Evolutionary conservation across 2,113 vertebrate species (phyloP), one percentile per base, ranked within the genome.

Genomic region (Melierax canorus): DNA sequence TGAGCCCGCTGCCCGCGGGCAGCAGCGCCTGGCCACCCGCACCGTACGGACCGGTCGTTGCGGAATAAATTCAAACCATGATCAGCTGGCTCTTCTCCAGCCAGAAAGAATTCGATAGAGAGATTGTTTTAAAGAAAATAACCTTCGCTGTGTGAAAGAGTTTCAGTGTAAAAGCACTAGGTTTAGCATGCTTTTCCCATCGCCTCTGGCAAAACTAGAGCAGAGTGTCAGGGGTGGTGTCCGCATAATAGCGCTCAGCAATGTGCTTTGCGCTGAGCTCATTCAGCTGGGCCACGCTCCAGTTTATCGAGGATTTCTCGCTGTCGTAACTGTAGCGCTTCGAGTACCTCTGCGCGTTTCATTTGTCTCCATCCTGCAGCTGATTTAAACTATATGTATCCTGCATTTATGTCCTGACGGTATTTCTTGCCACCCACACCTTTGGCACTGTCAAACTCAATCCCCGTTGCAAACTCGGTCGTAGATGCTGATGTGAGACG

Each of bases 11-110:
- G 36, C 27, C 21, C 9, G 4, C 2, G 14, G 4, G 22, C 19
- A 13, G 3, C 60, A 43, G 23, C 8, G 6, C 66, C n/a, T 0
- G 7, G 29, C 18, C 81, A 11, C 11, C 0, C 15, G 46, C 68
- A 12, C 53, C 20, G 6, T 4, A 9, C 0, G 1, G 21, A 4
- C 59, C 18, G 15, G 0, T 48, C 48, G 3, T 2, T 9, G 43
- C 0, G 0, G 15, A 34, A 29, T 14, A 8, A 24, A 18, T 7
- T 46, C 53, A 38, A 30, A 20, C 50, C 0, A 0, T 2, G 29
- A 10, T 6, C 69, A 34, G 66, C 36, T 56, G 73, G 71, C 53
- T 29, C 30, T 24, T 8, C 53, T 63, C 21, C 56, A 56, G 15
- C 12, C 62, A 50, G 17, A 62, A 71, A 2, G 7, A 50, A 50